These are phyloP conservation scores for Sthenelais limicola DNA, from an alignment of 2,888 invertebrate genomes.

Conservation along the genomic window DNA sequence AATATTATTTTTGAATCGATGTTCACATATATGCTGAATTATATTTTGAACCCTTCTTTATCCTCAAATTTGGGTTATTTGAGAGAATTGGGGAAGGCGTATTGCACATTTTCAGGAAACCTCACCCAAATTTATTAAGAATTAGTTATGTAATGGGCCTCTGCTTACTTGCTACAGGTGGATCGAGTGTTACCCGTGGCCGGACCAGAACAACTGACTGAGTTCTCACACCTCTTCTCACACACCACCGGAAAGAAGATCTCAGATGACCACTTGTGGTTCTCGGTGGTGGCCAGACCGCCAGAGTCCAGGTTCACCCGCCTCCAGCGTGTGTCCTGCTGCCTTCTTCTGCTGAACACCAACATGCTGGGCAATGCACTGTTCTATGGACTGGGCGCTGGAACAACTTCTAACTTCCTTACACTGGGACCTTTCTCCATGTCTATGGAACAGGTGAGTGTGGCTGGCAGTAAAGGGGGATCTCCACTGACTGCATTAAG, in stretches of 20 bases:
- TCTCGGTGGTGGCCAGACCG: slow-evolving; percentile 74
- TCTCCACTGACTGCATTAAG: too few species aligned
- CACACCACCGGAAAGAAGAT: slow-evolving; percentile 71
- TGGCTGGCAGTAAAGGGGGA: too few species aligned
- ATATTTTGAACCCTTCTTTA: too few species aligned
- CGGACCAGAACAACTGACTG: slow-evolving; percentile 72
- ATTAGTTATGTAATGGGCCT: too few species aligned
- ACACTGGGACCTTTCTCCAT: slow-evolving; percentile 74
- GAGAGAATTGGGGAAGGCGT: too few species aligned
- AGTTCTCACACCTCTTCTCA: slow-evolving; percentile 73
- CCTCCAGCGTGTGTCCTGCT: slow-evolving; percentile 72
- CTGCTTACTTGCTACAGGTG: slow-evolving; percentile 72
- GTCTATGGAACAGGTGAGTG: slow-evolving; percentile 71
- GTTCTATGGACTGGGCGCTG: slow-evolving; percentile 72
- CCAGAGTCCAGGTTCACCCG: slow-evolving; percentile 74
- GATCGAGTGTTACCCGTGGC: slow-evolving; percentile 74
- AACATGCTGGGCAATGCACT: slow-evolving; percentile 76
- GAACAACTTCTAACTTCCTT: slow-evolving; percentile 58
- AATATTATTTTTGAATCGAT: too few species aligned
- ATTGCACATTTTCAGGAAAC: too few species aligned
- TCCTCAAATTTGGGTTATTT: too few species aligned
- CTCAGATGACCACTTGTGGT: slow-evolving; percentile 75
- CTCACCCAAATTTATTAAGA: too few species aligned
- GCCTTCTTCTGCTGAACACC: slow-evolving; percentile 73
- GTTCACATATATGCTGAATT: too few species aligned